Percentiles rank a stretch among this genome's conserved stretches.
These are phyloP conservation scores for Andrena cerasifolii DNA, from an alignment of 1,140 invertebrate genomes.

Conservation along the genomic window DNA sequence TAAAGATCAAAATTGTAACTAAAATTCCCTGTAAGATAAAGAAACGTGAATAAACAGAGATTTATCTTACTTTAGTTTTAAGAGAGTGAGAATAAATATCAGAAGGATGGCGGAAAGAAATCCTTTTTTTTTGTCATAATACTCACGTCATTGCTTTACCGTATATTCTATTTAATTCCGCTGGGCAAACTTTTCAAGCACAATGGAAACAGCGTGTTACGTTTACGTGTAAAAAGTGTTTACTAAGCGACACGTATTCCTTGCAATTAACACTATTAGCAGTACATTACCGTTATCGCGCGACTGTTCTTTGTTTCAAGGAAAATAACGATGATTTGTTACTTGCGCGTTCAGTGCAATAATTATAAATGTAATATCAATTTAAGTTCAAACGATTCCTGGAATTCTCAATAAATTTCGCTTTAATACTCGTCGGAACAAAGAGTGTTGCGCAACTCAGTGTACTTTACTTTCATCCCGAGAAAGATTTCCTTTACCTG, in stretches of 20 bases:
- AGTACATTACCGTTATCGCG: neutral
- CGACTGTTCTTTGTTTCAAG: neutral
- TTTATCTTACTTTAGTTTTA: conserved; percentile 37
- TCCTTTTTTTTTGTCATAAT: neutral
- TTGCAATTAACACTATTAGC: neutral
- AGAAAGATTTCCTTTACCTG: too few relatives aligned
- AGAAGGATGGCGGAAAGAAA: neutral
- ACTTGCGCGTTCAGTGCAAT: neutral
- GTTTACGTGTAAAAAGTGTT: neutral
- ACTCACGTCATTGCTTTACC: neutral
- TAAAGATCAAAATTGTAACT: conserved; percentile 27
- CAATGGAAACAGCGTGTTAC: neutral
- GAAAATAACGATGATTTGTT: neutral
- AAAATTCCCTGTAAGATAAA: conserved; percentile 50
- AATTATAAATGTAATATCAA: neutral
- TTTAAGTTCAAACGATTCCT: neutral
- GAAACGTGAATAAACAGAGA: conserved; percentile 18
- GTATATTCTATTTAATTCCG: conserved; percentile 1
- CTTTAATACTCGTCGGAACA: neutral
- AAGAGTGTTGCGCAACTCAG: neutral
- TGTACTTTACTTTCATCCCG: neutral
- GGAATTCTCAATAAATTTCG: neutral
- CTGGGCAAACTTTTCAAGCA: neutral
- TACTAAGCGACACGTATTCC: neutral
- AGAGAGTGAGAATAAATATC: neutral